Evolutionary conservation across 2,113 vertebrate species (phyloP), one percentile per base, ranked within the genome.

Genomic region (Pipa parva): DNA sequence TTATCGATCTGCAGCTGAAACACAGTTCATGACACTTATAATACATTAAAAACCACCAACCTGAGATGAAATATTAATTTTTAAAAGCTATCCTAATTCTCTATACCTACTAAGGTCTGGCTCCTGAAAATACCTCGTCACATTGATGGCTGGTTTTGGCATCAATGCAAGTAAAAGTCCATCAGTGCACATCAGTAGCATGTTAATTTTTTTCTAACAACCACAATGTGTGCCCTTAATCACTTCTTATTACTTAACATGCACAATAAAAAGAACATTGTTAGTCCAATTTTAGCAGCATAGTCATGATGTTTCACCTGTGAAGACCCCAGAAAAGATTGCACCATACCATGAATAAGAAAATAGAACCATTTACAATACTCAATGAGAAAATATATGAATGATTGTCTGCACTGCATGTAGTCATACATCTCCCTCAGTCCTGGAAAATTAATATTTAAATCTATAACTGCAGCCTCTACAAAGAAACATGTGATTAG

Each of bases 201-300:
- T 78, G 80, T 78, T 85, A 83, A 80, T 77, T 72, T 87, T 84
- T 79, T 80, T 80, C 72, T 83, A 84, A 84, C 80, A 85, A 81
- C 74, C 56, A 81, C 59, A 77, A 75, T 26, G 60, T 58, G 75
- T 76, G 72, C 73, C 76, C 75, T 78, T 76, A 83, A 82, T 78
- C 83, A 83, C 77, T 82, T 80, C 75, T 77, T 76, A 76, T 72
- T 80, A 81, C 79, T 85, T 80, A 87, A 79, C 78, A 82, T 79
- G 71, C 78, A 79, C 83, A 83, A 81, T 78, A 85, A 84, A 83
- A 81, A 73, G 64, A 81, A 74, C 79, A 78, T 63, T 80, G 80
- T 79, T 79, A 75, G 75, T 72, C 76, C n/a, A n/a, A 80, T 74
- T 87, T 86, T 68, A 79, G 72, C 77, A 73, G 73, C 72, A 77